Conservation (phyloP, 1,140 invertebrate species). For the Anastatus disparis region DNA sequence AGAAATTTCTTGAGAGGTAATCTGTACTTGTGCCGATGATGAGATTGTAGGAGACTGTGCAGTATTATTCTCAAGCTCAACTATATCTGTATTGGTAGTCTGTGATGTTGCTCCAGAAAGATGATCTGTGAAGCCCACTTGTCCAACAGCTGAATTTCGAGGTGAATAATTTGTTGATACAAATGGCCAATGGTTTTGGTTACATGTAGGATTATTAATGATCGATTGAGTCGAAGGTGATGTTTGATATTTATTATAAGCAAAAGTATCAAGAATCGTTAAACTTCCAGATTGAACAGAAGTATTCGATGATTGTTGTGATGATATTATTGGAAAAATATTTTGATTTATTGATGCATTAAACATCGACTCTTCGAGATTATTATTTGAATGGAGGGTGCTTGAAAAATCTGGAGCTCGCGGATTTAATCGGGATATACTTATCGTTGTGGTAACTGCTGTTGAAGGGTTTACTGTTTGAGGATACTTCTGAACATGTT, state of each 20-base stretch:
- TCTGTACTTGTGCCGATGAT: slow-evolving; percentile 64
- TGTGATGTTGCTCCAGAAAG: slow-evolving; percentile 59
- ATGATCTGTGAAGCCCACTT: slow-evolving; percentile 57
- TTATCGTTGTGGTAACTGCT: slow-evolving; percentile 65
- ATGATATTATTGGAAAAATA: slow-evolving; percentile 58
- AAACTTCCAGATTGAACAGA: slow-evolving; percentile 65
- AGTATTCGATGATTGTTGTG: slow-evolving; percentile 61
- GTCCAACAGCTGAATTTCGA: slow-evolving; percentile 59
- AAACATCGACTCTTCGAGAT: slow-evolving; percentile 64
- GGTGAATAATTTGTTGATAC: slow-evolving; percentile 54
- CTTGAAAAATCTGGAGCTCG: slow-evolving; percentile 86
- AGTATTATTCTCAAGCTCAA: slow-evolving; percentile 68
- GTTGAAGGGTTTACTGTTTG: slow-evolving; percentile 59
- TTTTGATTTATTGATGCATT: slow-evolving; percentile 60
- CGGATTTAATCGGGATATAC: slow-evolving; percentile 84
- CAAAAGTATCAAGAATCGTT: slow-evolving; percentile 56
- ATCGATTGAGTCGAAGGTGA: slow-evolving; percentile 33
- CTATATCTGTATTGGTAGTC: slow-evolving; percentile 65
- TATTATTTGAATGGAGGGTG: slow-evolving; percentile 65
- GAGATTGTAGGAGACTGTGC: slow-evolving; percentile 71
- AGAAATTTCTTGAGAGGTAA: slow-evolving; percentile 55
- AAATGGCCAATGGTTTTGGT: slow-evolving; percentile 59
- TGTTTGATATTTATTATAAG: slow-evolving; percentile 58
- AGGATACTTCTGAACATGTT: slow-evolving; percentile 62
- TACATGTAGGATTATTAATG: slow-evolving; percentile 49